Evolutionary conservation across 2,797 vertebrate species (phyloP).

Genomic region (Leucoraja ocellata): DNA sequence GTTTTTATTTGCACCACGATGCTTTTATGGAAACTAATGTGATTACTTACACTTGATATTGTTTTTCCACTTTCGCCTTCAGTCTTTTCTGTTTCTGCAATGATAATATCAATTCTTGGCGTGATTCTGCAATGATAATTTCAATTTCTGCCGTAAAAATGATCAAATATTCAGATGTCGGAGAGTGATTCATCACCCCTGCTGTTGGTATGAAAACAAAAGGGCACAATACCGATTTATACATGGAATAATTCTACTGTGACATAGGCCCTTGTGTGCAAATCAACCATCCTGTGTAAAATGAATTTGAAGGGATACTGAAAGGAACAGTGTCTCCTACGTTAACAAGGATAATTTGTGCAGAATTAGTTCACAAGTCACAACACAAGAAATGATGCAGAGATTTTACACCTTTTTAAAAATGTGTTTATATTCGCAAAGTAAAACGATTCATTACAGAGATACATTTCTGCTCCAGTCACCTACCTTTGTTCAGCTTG

Average conservation of each 20-base stretch:
- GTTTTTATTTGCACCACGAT: background rate
- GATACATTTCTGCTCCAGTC: background rate
- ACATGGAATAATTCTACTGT: background rate
- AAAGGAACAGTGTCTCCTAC: no score
- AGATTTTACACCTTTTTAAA: background rate
- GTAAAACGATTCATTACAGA: background rate
- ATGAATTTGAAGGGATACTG: no score
- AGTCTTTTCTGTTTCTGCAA: background rate
- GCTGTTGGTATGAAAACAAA: background rate
- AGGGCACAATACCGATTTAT: background rate
- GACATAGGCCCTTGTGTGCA: background rate
- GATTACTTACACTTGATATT: background rate
- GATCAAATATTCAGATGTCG: background rate
- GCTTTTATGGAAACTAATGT: background rate
- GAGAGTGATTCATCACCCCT: background rate
- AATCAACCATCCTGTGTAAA: background rate
- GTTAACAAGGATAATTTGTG: background rate
- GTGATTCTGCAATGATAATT: background rate
- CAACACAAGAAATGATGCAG: background rate
- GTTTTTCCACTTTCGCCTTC: background rate
- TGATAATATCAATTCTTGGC: background rate
- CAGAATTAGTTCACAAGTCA: background rate
- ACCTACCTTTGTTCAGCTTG: background rate
- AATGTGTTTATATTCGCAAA: background rate
- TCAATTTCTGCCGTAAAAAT: background rate